Percentiles rank a stretch among this genome's conserved stretches.
phyloP scores from a whole-genome alignment of 2,797 vertebrate species.

The Paramormyrops hopkinsi region DNA sequence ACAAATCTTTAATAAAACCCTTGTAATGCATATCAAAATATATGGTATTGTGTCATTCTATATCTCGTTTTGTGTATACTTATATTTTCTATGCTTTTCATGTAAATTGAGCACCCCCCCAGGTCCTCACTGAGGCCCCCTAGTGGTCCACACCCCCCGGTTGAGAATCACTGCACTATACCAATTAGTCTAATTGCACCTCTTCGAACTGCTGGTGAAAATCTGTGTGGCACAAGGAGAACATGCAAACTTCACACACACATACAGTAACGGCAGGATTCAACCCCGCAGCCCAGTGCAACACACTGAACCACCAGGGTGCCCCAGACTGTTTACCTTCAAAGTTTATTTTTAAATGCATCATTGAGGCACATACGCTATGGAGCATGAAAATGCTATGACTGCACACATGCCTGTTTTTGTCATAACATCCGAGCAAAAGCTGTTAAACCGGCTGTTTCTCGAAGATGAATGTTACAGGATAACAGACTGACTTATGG shows the following conservation, averaged over 20 bases:
- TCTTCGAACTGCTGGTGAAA: background rate
- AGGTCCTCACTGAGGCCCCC: background rate
- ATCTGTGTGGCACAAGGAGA: background rate
- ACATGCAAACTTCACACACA: background rate
- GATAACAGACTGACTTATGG: background rate
- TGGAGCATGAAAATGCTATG: background rate
- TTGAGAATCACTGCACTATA: background rate
- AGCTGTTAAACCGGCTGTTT: background rate
- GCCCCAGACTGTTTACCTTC: background rate
- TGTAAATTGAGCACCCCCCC: background rate
- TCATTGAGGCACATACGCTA: background rate
- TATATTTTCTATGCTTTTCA: background rate
- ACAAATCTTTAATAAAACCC: background rate
- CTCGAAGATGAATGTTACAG: background rate
- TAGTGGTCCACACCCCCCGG: background rate
- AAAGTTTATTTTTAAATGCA: background rate
- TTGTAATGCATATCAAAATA: background rate
- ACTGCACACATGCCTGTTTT: background rate
- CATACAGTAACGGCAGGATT: background rate
- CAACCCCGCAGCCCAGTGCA: background rate
- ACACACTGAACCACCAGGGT: background rate
- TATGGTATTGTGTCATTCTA: background rate
- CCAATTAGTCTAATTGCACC: background rate
- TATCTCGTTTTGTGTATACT: background rate
- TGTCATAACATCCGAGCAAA: background rate